Evolutionary conservation across 2,113 vertebrate species (phyloP).

Genomic region (Petroica traversi): DNA sequence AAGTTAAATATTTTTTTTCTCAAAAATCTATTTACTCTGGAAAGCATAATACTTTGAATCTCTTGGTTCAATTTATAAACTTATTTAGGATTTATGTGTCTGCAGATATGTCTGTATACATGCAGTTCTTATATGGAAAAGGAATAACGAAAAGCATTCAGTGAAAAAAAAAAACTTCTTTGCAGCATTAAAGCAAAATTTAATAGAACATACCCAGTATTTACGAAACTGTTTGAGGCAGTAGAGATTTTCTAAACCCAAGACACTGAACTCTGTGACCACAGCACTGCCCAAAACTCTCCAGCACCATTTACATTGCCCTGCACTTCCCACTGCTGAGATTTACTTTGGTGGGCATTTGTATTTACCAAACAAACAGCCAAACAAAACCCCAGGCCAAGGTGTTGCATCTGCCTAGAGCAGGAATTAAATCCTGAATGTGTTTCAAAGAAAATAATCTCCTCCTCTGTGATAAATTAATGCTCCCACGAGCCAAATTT

Average conservation of each 20-base stretch:
- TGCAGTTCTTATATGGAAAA: background rate
- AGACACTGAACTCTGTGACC: background rate
- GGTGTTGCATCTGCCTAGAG: background rate
- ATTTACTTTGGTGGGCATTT: background rate
- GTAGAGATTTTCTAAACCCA: background rate
- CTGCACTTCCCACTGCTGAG: background rate
- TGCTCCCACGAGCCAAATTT: background rate
- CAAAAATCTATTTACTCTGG: background rate
- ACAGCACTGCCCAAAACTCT: background rate
- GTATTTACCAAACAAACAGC: background rate
- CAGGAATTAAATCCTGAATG: background rate
- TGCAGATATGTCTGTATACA: background rate
- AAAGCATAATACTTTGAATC: background rate
- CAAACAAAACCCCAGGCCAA: background rate
- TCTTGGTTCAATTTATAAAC: conserved; percentile 3
- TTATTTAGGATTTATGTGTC: background rate
- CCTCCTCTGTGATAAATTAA: background rate
- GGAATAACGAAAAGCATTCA: background rate
- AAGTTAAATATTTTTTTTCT: background rate
- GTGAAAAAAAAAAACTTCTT: background rate
- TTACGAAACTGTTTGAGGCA: background rate
- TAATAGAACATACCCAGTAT: background rate
- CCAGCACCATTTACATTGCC: background rate
- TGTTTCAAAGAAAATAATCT: background rate
- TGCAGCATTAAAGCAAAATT: background rate